Evolutionary conservation across 2,888 invertebrate genomes (phyloP), one percentile per base, ranked within the genome.

Genomic region (Pristionchus maxplancki): DNA sequence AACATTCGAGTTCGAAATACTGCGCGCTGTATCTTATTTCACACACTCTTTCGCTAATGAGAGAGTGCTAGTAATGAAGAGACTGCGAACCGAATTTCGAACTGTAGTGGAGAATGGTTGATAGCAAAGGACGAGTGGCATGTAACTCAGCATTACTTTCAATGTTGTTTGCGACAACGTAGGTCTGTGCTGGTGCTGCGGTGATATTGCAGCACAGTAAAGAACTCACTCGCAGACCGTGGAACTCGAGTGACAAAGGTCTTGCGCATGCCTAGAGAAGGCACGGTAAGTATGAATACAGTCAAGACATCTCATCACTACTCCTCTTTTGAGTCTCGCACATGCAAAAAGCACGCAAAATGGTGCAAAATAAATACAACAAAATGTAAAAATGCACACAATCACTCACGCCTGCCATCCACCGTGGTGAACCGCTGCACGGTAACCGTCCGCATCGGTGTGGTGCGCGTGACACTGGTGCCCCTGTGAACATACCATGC

Each of bases 401-500:
- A 48, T 8, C 11, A 44, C 78, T 78, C 48, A 78, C 78, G 78
- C 17, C 24, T 44, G 20, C 82, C 53, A 53, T 83, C 28, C 6
- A 31, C 24, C 50, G 53, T 83, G 6, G 53, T 53, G 53, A 83
- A 83, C 31, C 82, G 31, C 44, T 83, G 44, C 34, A 83, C 53
- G 0, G 82, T 53, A 15, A 83, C 53, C n/a, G 82, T 53, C 24
- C 53, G 15, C 82, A 53, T 28, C 8, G 82, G 82, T 11, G 82
- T 28, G 53, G 82, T 53, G 50, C 82, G 50, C 82, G 53, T 83
- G 53, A 83, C 50, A 50, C 28, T 44, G 20, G 82, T 83, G 82
- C 82, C 82, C 82, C 82, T 83, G 53, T 53, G 82, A 58, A 50
- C 82, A 58, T 74, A 40, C 40, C 74, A 74, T 48, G 71, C 71